A percentile compares a stretch with the other conserved stretches of the same genome.
Conservation (phyloP, 2,888 invertebrate species). For the Stegophylla sp. region DNA sequence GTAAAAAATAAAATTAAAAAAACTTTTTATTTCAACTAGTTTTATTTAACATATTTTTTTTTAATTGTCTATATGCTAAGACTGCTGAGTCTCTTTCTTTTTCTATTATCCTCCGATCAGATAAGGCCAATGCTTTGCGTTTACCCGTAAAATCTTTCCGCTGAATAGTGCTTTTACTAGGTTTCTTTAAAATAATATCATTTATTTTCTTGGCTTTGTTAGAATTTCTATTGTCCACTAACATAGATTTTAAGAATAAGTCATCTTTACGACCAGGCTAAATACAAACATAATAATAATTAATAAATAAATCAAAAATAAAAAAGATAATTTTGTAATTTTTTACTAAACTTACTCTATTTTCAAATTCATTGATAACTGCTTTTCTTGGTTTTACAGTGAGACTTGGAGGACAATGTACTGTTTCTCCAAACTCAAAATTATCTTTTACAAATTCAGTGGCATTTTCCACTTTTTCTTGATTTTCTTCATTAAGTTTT, state of each 20-base stretch:
- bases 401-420: constrained; percentile 76
- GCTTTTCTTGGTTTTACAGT: constrained; percentile 68
- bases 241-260: constrained; percentile 70
- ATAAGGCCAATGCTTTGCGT: constrained; percentile 70
- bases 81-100: constrained; percentile 70
- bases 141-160: constrained; percentile 67
- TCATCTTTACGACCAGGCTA: constrained; percentile 72
- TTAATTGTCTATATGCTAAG: constrained; percentile 68
- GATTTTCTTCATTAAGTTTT: constrained; percentile 68
- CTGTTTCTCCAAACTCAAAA: constrained; percentile 78
- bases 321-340: constrained; percentile 10
- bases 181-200: constrained; percentile 51
- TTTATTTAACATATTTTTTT: constrained; percentile 49
- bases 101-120: constrained; percentile 70
- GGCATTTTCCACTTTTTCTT: constrained; percentile 65
- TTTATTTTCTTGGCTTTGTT: constrained; percentile 46
- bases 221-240: constrained; percentile 62
- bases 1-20: not conserved
- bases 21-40: not conserved
- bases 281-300: constrained; percentile 62
- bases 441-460: constrained; percentile 71
- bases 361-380: constrained; percentile 63
- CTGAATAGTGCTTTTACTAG: constrained; percentile 61
- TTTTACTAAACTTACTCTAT: constrained; percentile 34
- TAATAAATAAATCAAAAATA: constrained; percentile 45